A percentile compares a stretch with the other conserved stretches of the same genome.
Evolutionary conservation across 2,113 vertebrate species (phyloP).

Genomic region (Peromyscus polionotus): DNA sequence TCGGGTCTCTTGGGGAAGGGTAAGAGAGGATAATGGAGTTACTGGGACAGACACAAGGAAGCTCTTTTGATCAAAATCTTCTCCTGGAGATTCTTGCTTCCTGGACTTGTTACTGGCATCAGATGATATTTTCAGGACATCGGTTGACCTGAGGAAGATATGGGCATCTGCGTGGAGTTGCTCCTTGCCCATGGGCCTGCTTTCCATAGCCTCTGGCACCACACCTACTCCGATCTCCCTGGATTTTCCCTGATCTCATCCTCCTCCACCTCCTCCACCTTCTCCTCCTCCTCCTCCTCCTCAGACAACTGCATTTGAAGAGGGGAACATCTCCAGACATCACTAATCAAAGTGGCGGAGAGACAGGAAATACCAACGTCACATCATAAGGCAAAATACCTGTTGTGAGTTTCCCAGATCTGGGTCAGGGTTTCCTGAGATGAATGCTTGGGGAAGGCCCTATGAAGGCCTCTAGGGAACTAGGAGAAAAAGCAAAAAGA

Average conservation of each 20-base stretch:
- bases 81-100: slow-evolving; percentile 22
- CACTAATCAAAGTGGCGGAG: slow-evolving; percentile 19
- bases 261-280: slow-evolving; percentile 29
- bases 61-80: not conserved
- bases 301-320: not conserved
- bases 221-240: not conserved
- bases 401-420: slow-evolving; percentile 21
- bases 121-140: not conserved
- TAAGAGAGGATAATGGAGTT: not conserved
- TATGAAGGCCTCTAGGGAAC: not conserved
- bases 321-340: not conserved
- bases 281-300: not conserved
- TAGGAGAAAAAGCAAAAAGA: slow-evolving; percentile 3
- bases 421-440: slow-evolving; percentile 42
- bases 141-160: not conserved
- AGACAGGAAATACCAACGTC: slow-evolving; percentile 45
- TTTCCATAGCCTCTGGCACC: not conserved
- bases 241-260: not conserved
- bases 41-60: slow-evolving; percentile 9
- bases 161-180: not conserved
- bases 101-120: not conserved
- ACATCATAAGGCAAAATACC: not conserved
- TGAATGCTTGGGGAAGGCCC: not conserved
- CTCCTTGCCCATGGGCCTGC: not conserved
- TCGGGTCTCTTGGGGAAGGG: not conserved